Base-by-base conservation (phyloP, 2,888 invertebrate species). In the Sarcophaga rosellei region DNA sequence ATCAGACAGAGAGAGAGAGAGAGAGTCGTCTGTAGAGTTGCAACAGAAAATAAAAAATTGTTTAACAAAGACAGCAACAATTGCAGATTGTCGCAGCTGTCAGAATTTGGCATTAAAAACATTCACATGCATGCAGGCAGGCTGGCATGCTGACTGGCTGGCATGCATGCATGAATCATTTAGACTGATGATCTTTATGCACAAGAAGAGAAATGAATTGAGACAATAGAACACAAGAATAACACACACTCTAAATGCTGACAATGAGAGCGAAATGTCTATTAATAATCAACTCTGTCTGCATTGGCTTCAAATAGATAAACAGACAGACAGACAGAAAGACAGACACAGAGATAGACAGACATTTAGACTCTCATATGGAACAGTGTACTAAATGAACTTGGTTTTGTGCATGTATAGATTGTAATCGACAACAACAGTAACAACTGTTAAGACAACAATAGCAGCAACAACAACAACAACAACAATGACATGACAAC, bases 61-160 rank as follows among this genome's bases (percentile, higher is more conserved):
- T 84, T 81, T 61, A 78, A 84, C 82, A 84, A 81, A 81, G 86
- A 87, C 86, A 88, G 81, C 84, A 86, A 88, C 85, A 85, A 84
- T 84, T 83, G 82, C 86, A 78, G 85, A 85, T 88, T 89, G 90
- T 90, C 91, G 91, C 91, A 90, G 85, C 88, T 88, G 88, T 88
- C 88, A 84, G 85, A 84, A 87, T 89, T 90, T 91, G 86, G 82
- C 86, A 84, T 83, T 84, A 90, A 89, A 90, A 90, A 89, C 90
- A 90, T 87, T 87, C 85, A 61, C 88, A 88, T 47, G 69, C 45
- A 83, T 45, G 62, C 72, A 65, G 20, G 62, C 62, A 72, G 66
- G 61, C 81, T 73, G 20, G 62, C 72, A 65, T 47, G 62, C 62
- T 75, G 70, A 53, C 81, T 25, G 25, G 25, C 45, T 78, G 23